Evolutionary conservation across 2,113 vertebrate species (phyloP), one percentile per base, ranked within the genome.

Genomic region (Tympanuchus pallidicinctus): DNA sequence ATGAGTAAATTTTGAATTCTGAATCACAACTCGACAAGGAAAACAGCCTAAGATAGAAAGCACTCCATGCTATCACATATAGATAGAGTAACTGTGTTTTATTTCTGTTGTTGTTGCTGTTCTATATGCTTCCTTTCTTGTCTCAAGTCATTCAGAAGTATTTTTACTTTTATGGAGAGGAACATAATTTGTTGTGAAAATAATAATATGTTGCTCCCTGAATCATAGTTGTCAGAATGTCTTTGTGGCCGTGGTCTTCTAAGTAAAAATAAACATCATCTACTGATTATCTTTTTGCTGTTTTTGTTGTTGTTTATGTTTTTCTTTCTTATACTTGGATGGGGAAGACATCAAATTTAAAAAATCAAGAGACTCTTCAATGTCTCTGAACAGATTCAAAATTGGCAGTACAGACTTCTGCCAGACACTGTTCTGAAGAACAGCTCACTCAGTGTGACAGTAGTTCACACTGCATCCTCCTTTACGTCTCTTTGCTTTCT

Each of bases 31-130:
- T 27, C 40, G 67, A 67, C 71, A 54, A 72, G 73, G 40, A 86
- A 92, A 93, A 75, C 7, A 42, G 79, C 19, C 42, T 54, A 63
- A 43, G 52, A 80, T 87, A 94, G 80, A 34, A 69, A 87, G 47
- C 34, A 77, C 16, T 48, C 48, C 17, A 25, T 67, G 14, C 18
- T 20, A 57, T 20, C 45, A 56, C 40, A 67, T 60, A 78, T 48
- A 83, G 25, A 76, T 9, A 82, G 24, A 64, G 4, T 80, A 82
- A 66, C 42, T 43, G 20, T 16, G 18, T 6, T 91, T 73, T 36
- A 34, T 65, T 75, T 66, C 13, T 59, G 56, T 54, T 72, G 9
- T 28, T 77, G 32, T 36, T 63, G 27, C 24, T 54, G 79, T 86
- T 63, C 40, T 77, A 12, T n/a, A 40, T 30, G 7, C 25, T 79